A percentile compares a stretch with the other conserved stretches of the same genome.
Conservation (phyloP, 2,113 vertebrate genomes). For the Platycercus adscitus region DNA sequence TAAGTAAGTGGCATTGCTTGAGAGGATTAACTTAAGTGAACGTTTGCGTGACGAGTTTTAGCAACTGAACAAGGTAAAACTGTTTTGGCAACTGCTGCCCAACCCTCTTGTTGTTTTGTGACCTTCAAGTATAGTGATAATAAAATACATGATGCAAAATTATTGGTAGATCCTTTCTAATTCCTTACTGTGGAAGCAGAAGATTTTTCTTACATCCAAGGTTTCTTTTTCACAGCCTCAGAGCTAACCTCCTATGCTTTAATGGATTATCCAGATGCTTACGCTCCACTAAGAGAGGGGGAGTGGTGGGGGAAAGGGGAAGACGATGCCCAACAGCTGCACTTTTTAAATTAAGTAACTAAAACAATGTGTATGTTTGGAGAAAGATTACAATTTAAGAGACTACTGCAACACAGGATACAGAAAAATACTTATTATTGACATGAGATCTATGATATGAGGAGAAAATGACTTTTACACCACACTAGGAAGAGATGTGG, state of each 20-base stretch:
- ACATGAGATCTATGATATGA: neutral
- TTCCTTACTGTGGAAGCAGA: neutral
- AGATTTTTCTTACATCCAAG: neutral
- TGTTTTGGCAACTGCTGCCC: neutral
- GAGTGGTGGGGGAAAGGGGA: neutral
- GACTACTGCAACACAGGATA: neutral
- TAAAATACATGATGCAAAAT: neutral
- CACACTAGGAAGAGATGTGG: neutral
- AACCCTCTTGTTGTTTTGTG: neutral
- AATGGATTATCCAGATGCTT: neutral
- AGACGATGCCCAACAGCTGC: neutral
- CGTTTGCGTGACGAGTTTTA: neutral
- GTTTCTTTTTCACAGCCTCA: neutral
- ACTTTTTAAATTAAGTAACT: neutral
- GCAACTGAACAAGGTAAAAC: neutral
- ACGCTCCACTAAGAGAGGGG: rapidly evolving
- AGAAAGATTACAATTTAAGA: neutral
- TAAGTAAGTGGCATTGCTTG: neutral
- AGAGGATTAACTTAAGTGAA: neutral
- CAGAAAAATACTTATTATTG: neutral
- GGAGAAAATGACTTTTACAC: neutral
- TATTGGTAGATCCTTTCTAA: neutral
- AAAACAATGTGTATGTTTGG: neutral
- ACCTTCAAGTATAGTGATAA: neutral
- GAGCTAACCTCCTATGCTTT: neutral